Percentiles rank a stretch among this genome's conserved stretches.
Conservation (phyloP, 2,113 vertebrate genomes). For the Anguilla japonica region DNA sequence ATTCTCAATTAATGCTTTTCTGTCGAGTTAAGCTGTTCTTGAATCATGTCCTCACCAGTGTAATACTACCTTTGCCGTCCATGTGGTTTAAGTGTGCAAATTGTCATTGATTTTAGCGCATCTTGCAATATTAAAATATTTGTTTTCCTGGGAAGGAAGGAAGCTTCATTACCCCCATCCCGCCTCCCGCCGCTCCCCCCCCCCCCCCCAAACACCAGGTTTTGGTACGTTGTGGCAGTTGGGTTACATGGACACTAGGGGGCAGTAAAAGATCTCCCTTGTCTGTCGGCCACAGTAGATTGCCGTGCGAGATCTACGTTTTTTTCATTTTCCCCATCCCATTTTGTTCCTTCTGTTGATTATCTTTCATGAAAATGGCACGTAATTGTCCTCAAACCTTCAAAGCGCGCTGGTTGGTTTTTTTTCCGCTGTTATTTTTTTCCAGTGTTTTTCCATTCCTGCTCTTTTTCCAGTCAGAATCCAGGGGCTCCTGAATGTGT, state of each 20-base stretch:
- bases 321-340: background rate
- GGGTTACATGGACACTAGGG: slow-evolving; percentile 1
- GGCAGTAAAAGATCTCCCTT: slow-evolving; percentile 12
- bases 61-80: too few relatives aligned
- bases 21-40: too few relatives aligned
- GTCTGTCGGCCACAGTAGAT: background rate
- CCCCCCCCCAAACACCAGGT: too few relatives aligned
- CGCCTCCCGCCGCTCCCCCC: too few relatives aligned
- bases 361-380: background rate
- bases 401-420: background rate
- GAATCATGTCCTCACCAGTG: too few relatives aligned
- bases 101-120: too few relatives aligned
- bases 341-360: background rate
- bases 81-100: too few relatives aligned
- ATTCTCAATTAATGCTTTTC: too few relatives aligned
- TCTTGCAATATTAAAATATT: too few relatives aligned
- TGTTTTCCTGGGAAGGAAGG: too few relatives aligned
- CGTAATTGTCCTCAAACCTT: background rate
- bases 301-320: background rate
- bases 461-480: background rate
- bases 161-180: too few relatives aligned
- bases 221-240: background rate
- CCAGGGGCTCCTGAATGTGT: too few relatives aligned
- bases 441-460: background rate
- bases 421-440: background rate